Evolutionary conservation across 2,797 vertebrate species (phyloP), one percentile per base, ranked within the genome.

Genomic region (Enteromius anoplus): DNA sequence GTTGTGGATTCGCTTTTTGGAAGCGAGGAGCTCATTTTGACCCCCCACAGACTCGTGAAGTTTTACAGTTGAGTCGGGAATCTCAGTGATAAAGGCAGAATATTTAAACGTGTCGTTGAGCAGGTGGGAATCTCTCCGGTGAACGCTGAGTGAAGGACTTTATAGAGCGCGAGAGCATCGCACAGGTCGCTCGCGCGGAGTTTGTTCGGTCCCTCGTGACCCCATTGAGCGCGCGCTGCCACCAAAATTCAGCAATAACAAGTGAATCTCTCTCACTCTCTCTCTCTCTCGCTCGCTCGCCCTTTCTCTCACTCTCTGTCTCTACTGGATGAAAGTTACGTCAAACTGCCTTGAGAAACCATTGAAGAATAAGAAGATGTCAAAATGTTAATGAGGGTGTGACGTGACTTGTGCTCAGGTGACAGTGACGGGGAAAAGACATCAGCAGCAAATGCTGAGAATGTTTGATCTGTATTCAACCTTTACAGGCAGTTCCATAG

Each of bases 1-100:
- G 96, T 95, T 87, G 95, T 93, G 85, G 97, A 96, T 84, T 98
- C 96, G 94, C 96, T 97, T 90, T 96, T 96, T 82, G 96, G 94
- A 75, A 96, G 90, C 89, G 68, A 82, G 37, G 81, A 77, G 68
- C 73, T 82, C 75, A 82, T 81, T 26, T 45, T 86, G 88, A 72
- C 81, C 85, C 82, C 14, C 9, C 51, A 23, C 42, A 49, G 60
- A 77, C 73, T 60, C 34, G 12, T 29, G 23, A 76, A 58, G 64
- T 53, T 81, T 34, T 26, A 26, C 45, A 23, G 37, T n/a, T 60
- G 12, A 34, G 76, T 47, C 11, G 45, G 65, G 37, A n/a, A 32
- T 34, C 32, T 49, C 19, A 53, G 49, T 19, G 21, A 45, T 9
- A 29, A 29, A n/a, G 37, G 14, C 21, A 2, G 47, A 12, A 14